Percentiles rank a stretch among this genome's conserved stretches.
Conservation (phyloP, 2,888 invertebrate genomes). For the Andrena flavipes region DNA sequence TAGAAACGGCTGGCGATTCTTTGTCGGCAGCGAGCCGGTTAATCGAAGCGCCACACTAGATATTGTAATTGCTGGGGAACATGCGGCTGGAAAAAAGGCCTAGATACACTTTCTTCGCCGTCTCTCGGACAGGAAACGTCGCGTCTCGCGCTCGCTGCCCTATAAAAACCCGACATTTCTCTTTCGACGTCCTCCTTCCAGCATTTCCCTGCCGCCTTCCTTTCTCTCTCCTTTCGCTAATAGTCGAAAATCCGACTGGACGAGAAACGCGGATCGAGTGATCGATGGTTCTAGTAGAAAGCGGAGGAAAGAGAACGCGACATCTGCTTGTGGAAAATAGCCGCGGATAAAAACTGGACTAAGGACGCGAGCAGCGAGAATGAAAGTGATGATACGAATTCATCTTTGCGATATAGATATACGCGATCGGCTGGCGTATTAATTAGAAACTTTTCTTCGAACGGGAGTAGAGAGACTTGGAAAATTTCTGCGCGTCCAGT, state of each 20-base stretch:
- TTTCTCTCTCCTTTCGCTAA: not conserved
- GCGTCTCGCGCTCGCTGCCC: conserved; percentile 33
- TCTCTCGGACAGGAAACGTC: conserved; percentile 60
- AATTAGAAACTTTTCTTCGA: conserved; percentile 32
- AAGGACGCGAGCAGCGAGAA: conserved; percentile 43
- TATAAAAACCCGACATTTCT: conserved; percentile 45
- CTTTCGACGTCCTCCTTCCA: conserved; percentile 31
- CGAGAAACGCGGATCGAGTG: conserved; percentile 22
- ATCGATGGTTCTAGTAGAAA: conserved; percentile 60
- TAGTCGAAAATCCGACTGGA: conserved; percentile 8
- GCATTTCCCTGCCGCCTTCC: not conserved
- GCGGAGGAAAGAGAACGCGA: conserved; percentile 69
- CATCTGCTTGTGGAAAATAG: conserved; percentile 63
- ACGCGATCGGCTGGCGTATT: not conserved
- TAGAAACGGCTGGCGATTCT: conserved; percentile 36
- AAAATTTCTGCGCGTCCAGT: not conserved
- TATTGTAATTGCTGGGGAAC: conserved; percentile 65
- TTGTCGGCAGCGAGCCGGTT: conserved; percentile 66
- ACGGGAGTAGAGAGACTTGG: not conserved
- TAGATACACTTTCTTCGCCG: conserved; percentile 65
- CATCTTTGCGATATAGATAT: not conserved
- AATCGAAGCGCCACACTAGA: conserved; percentile 69
- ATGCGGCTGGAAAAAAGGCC: conserved; percentile 25
- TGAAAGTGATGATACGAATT: conserved; percentile 51
- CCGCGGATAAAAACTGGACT: conserved; percentile 23